Base-by-base conservation (phyloP, 2,113 vertebrate species). In the Oenanthe melanoleuca region DNA sequence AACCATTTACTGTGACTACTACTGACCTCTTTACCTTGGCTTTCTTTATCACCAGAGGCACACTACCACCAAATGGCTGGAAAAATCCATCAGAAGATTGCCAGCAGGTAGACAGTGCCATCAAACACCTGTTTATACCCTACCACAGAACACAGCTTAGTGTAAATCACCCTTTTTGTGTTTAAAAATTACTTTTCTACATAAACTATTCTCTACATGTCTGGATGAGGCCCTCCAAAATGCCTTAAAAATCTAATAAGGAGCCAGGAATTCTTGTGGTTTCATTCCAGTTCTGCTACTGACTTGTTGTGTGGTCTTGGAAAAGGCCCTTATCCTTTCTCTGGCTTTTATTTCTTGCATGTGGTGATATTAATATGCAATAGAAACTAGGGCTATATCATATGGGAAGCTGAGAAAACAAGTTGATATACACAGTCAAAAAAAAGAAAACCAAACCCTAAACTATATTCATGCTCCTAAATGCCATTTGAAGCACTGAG, bases 201-300 rank as follows among this genome's bases (percentile, higher is more conserved):
- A 55, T 11, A 72, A 95, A 89, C 53, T 88, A 9, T 72, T 89
- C 42, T 47, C 53, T 95, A 15, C 8, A 4, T 15, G 53, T 87
- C 87, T 52, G 45, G 66, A 89, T 77, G 71, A 88, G 71, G 91
- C 56, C 83, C 88, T 96, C 47, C 40, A 93, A 95, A 96, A 93
- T 71, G 92, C 83, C 83, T 95, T 93, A 67, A 92, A 89, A 97
- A 86, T 82, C 47, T 78, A 93, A 56, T 64, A 86, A 94, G 34
- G n/a, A 96, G 91, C 56, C 93, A 93, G 72, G 18, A 96, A 96
- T 97, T 96, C 91, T 95, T 97, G 96, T 94, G 95, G 94, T 95
- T 94, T 96, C 72, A 83, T 94, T 94, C 56, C 56, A 80, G 52
- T 93, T 93, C 95, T 94, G 92, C 96, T 94, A 95, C 96, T 80